These are phyloP conservation scores for Imbricaverruca yamaguchii DNA, from an alignment of 2,888 invertebrate species.

Conservation along the genomic window DNA sequence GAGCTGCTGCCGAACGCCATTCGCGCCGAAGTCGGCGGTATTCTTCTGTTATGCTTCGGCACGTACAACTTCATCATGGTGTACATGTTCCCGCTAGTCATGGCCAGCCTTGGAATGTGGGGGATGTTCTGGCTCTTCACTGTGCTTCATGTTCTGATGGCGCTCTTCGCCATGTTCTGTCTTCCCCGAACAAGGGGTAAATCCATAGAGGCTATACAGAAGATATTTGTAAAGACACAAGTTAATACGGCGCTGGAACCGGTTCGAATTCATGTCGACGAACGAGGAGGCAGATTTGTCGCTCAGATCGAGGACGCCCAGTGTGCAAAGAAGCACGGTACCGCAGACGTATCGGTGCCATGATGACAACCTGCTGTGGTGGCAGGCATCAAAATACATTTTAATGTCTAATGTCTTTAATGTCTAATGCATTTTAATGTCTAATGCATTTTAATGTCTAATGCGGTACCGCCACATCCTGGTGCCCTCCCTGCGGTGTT, in stretches of 20 bases:
- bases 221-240: neutral
- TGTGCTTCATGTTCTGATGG: neutral
- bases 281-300: too few relatives aligned
- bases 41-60: neutral
- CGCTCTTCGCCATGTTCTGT: neutral
- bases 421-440: too few relatives aligned
- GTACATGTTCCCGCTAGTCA: neutral
- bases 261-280: too few relatives aligned
- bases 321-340: too few relatives aligned
- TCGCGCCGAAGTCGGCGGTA: neutral
- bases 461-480: neutral
- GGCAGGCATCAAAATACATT: too few relatives aligned
- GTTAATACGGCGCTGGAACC: too few relatives aligned
- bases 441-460: too few relatives aligned
- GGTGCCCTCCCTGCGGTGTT: neutral
- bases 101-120: neutral
- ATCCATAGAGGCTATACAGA: neutral
- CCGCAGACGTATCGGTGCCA: too few relatives aligned
- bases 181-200: neutral
- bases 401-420: too few relatives aligned
- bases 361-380: too few relatives aligned
- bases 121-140: neutral
- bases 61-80: neutral
- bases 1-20: neutral
- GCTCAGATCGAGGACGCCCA: too few relatives aligned